Conservation (phyloP, 1,140 invertebrate species). For the Plutomurus gul region DNA sequence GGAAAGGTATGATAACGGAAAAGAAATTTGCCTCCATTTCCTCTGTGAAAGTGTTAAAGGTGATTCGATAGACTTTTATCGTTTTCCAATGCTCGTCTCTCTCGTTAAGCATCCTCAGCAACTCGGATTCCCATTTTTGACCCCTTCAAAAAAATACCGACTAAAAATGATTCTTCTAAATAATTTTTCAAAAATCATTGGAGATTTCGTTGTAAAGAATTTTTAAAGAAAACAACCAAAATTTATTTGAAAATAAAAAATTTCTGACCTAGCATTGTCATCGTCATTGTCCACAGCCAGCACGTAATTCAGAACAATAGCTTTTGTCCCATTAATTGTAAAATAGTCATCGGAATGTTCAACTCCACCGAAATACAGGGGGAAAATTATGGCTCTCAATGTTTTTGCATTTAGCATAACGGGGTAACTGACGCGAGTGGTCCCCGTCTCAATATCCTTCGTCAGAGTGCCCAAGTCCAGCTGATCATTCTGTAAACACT, state of each 20-base stretch:
- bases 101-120: constrained; percentile 67
- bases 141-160: constrained; percentile 60
- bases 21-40: constrained; percentile 86
- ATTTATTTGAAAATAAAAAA: neutral
- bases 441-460: constrained; percentile 72
- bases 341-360: constrained; percentile 70
- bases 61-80: constrained; percentile 79
- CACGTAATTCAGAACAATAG: constrained; percentile 84
- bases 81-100: constrained; percentile 80
- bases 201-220: too few species aligned
- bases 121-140: constrained; percentile 83
- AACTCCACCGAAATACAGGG: constrained; percentile 83
- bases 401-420: constrained; percentile 83
- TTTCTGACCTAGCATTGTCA: neutral
- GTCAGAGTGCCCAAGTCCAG: constrained; percentile 78
- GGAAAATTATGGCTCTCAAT: constrained; percentile 79
- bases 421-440: constrained; percentile 80
- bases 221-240: neutral
- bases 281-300: constrained; percentile 60
- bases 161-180: too few species aligned
- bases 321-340: constrained; percentile 71
- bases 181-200: too few species aligned
- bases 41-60: constrained; percentile 80
- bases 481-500: constrained; percentile 83
- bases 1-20: constrained; percentile 83